A percentile compares a stretch with the other conserved stretches of the same genome.
Evolutionary conservation across 2,888 invertebrate genomes (phyloP).

Genomic region (Caenorhabditis afra): DNA sequence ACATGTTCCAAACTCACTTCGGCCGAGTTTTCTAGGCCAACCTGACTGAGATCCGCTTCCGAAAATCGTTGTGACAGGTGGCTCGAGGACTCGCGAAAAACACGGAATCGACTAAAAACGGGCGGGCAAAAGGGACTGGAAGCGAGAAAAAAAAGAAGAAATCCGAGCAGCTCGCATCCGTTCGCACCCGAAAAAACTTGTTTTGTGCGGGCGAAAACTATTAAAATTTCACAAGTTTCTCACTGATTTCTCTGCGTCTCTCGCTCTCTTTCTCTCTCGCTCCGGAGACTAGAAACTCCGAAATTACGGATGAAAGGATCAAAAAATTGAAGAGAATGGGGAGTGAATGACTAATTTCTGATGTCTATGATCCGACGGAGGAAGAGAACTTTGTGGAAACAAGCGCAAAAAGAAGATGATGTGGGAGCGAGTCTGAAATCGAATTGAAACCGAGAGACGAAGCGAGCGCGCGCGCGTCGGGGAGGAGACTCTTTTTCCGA

Average conservation of each 20-base stretch:
- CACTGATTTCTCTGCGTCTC: constrained; percentile 2
- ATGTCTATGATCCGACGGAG: constrained; percentile 33
- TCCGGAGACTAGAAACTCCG: constrained; percentile 9
- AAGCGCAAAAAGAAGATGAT: constrained; percentile 38
- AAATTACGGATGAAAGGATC: constrained; percentile 37
- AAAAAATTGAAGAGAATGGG: constrained; percentile 6
- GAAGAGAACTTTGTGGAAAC: constrained; percentile 42
- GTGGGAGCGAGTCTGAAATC: constrained; percentile 53
- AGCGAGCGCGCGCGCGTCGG: constrained; percentile 10
- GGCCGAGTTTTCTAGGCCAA: too few species aligned
- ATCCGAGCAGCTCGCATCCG: neutral
- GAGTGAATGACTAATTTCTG: constrained; percentile 45
- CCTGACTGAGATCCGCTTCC: too few species aligned
- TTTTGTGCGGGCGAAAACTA: constrained; percentile 46
- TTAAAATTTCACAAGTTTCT: constrained; percentile 48
- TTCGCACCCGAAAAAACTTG: neutral
- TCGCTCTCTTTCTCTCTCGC: neutral
- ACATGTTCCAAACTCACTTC: too few species aligned
- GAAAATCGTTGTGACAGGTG: too few species aligned
- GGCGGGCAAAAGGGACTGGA: neutral
- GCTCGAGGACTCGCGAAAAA: too few species aligned
- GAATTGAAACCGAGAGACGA: constrained; percentile 38
- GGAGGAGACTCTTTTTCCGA: constrained; percentile 50
- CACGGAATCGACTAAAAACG: too few species aligned
- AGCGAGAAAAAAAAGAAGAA: constrained; percentile 10